Conservation (phyloP, 2,888 invertebrate genomes). For the Anarsia innoxiella region DNA sequence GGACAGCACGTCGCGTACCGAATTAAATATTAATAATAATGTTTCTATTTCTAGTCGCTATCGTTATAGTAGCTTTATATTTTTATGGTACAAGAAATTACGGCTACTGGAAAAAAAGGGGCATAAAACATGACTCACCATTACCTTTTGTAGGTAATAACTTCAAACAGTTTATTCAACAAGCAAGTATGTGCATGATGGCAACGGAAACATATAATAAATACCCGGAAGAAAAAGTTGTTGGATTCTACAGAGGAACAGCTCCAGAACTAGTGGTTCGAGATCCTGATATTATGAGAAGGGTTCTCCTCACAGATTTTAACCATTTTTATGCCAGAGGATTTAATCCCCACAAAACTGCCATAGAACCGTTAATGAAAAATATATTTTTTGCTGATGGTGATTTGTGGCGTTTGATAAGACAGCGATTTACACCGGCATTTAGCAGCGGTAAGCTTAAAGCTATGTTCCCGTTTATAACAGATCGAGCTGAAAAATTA, state of each 20-base stretch:
- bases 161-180: conserved; percentile 40
- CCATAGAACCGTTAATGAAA: conserved; percentile 49
- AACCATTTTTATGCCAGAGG: conserved; percentile 51
- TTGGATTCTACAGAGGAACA: conserved; percentile 49
- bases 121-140: conserved; percentile 51
- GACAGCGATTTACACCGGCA: conserved; percentile 55
- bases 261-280: conserved; percentile 50
- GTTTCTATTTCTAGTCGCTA: conserved; percentile 16
- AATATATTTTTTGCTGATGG: conserved; percentile 62
- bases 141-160: conserved; percentile 48
- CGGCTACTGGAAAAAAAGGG: conserved; percentile 51
- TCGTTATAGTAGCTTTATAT: conserved; percentile 33
- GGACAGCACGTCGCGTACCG: not conserved
- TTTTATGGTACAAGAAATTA: conserved; percentile 44
- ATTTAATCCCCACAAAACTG: conserved; percentile 42
- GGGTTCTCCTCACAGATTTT: conserved; percentile 52
- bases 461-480: conserved; percentile 60
- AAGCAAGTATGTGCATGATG: conserved; percentile 49
- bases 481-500: conserved; percentile 50
- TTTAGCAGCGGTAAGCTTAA: conserved; percentile 59
- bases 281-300: conserved; percentile 53
- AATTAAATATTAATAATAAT: conserved; percentile 1
- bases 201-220: conserved; percentile 47
- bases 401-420: conserved; percentile 53
- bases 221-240: conserved; percentile 54